Base-by-base conservation (phyloP, 2,888 invertebrate genomes). In the Scaptomyza parva region DNA sequence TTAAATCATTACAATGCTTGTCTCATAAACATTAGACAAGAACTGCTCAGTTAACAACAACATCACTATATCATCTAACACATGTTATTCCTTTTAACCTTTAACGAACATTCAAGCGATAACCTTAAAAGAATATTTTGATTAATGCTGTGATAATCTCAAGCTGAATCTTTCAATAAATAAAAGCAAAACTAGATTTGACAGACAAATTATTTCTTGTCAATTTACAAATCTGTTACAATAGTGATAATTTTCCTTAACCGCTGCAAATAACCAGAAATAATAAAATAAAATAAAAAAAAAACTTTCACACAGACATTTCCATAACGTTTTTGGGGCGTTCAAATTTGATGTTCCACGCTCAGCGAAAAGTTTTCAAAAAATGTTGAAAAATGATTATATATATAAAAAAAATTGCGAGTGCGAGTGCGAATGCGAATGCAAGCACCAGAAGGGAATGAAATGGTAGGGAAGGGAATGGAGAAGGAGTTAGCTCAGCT, bases 181-280 rank as follows among this genome's bases (percentile, higher is more conserved):
- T 28, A 11, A 26, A 17, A 14, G 24, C 4, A n/a, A 30, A 48
- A 40, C 22, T 26, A 45, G 20, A 61, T 37, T 11, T 41, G 45
- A 51, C 54, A 61, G 48, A 51, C 59, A 68, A 64, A 67, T 60
- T 70, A 71, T 69, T 55, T 67, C 54, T 53, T 53, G 77, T 71
- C 79, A 65, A 58, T 82, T 70, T 71, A 52, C 67, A 78, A 82
- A 82, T 76, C 76, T 73, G 70, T 76, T 70, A 78, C 69, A 84
- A 85, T 87, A 67, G 87, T 87, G 85, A 85, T 71, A 82, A 84
- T 87, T 80, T 81, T 80, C 75, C 73, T 66, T 70, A 68, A 65
- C 64, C 68, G 60, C 53, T 55, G 53, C 35, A 58, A 17, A 9
- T 2, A 37, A 37, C 37, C 41, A 57, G 24, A 74, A 60, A 59